Evolutionary conservation across 2,888 invertebrate species (phyloP), one percentile per base, ranked within the genome.

Genomic region (Barypeithes pellucidus): DNA sequence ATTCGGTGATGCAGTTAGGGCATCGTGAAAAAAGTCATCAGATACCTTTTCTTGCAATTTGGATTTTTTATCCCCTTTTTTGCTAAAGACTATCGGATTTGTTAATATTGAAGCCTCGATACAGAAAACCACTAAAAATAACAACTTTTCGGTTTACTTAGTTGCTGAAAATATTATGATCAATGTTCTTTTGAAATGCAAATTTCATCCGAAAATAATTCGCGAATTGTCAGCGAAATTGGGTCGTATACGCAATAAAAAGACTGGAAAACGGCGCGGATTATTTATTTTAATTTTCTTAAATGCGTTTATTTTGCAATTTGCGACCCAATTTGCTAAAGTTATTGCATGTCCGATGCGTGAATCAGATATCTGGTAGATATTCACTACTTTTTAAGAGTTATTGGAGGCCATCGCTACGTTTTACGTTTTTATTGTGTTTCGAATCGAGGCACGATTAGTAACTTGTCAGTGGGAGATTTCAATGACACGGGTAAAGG

Each of bases 271-370:
- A 72, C 29, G 72, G 61, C 57, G 18, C 57, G 18, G 47, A 54
- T 59, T 72, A 75, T 74, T 74, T 74, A 75, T 75, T 72, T 71
- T 67, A 72, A 67, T 72, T 75, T 63, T 61, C 70, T 33, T 69
- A 67, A 67, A 67, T 67, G 66, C 70, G 74, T 67, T 74, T 74
- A 74, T 74, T 67, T 70, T 74, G 61, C 74, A 68, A 66, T 62
- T 70, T 43, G 47, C 36, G 74, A 74, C 74, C 74, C 67, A 74
- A 70, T 66, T 72, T 61, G 45, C 14, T 54, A 16, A 57, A 67
- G 62, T 62, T 67, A 72, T 72, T 54, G 67, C 57, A 33, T 29
- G 1, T 57, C 11, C 9, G 33, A 57, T 39, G 54, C 22, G 66
- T 63, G 61, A 41, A 45, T 61, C 61, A 45, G 61, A 29, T 39